Base-by-base conservation (phyloP, 1,140 invertebrate genomes). In the Calosoma granatense region DNA sequence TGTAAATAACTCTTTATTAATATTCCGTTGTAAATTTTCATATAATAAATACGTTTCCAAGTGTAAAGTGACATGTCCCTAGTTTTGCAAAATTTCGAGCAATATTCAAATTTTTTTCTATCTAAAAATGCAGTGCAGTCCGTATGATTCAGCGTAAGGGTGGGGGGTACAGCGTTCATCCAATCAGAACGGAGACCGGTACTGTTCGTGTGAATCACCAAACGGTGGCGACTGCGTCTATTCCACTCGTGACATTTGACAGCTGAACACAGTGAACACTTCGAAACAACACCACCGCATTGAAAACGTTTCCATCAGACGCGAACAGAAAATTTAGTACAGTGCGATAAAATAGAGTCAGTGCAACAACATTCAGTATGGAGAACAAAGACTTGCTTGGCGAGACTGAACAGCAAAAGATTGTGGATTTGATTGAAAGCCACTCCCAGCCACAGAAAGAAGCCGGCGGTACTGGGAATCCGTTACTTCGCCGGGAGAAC, bases 401-500 rank as follows among this genome's bases (percentile, higher is more conserved):
- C 15, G 41, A 17, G 3, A 17, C 3, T 11, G 41, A 9, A 9
- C 4, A 6, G 17, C 9, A 47, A 11, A 11, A 12, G 17, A 4
- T 47, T 9, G 17, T 3, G 3, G 41, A 17, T 47, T 17, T 47
- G 15, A 6, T 17, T 4, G 15, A 12, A 47, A 17, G 17, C 15
- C 41, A 47, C 15, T 47, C 41, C 6, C 26, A 26, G 30, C 20
- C 23, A n/a, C 19, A 22, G 39, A 21, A 54, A 54, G 30, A 47
- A 47, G 19, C 17, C 47, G n/a, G 11, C 36, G 4, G 11, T 20
- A 36, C 15, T 6, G 1, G 22, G 14, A 20, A 43, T 43, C 9
- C 15, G 6, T 15, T 4, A 43, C n/a, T 39, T 19, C 17, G 11
- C 15, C 55, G 80, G 30, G 81, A 83, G 53, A 77, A 80, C 63